Percentiles rank a stretch among this genome's conserved stretches.
phyloP scores from a whole-genome alignment of 2,113 vertebrate species.

The Callospermophilus lateralis region DNA sequence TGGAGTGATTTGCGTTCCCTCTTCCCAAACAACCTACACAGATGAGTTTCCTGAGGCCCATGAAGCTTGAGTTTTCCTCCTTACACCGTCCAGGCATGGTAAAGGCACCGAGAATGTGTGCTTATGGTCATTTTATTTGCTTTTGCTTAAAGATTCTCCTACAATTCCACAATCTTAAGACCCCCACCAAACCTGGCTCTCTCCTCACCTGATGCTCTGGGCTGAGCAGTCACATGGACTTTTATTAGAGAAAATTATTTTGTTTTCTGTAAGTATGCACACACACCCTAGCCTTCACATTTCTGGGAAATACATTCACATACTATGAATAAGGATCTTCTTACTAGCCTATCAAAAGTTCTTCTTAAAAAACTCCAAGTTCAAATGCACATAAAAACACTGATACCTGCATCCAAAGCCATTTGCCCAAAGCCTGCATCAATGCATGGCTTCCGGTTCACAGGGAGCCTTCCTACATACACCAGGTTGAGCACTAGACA shows the following conservation, averaged over 20 bases:
- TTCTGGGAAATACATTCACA: neutral
- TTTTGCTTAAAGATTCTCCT: neutral
- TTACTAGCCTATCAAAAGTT: neutral
- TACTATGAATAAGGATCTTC: neutral
- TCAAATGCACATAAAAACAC: neutral
- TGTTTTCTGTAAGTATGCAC: neutral
- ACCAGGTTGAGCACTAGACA: neutral
- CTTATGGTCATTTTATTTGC: neutral
- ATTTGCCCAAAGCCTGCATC: neutral
- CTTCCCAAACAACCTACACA: neutral
- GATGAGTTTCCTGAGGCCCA: neutral
- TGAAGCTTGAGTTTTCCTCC: neutral
- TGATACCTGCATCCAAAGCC: too few relatives aligned
- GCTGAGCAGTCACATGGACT: too few relatives aligned
- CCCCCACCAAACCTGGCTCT: neutral
- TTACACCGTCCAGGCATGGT: neutral
- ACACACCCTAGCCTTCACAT: neutral
- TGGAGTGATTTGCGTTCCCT: neutral
- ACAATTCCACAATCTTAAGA: neutral
- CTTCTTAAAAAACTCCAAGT: neutral
- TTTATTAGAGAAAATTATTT: neutral
- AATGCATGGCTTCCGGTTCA: too few relatives aligned
- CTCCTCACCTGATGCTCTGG: neutral
- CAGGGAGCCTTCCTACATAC: neutral
- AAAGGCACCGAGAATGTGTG: neutral